phyloP scores from a whole-genome alignment of 2,888 invertebrate species.

The Patella depressa region DNA sequence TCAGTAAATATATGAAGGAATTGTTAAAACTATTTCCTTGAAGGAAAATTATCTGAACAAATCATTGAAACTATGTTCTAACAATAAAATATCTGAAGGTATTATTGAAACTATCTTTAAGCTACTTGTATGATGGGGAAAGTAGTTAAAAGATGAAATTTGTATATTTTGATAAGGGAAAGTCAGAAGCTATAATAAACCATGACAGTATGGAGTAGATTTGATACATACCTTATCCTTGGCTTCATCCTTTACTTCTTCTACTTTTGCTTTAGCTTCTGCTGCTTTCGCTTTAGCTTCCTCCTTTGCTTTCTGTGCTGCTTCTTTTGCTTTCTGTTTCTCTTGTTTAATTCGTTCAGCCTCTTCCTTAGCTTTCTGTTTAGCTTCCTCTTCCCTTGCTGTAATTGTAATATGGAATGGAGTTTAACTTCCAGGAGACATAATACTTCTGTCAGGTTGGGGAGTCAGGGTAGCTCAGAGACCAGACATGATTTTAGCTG shows the following conservation, averaged over 20 bases:
- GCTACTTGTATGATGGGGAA: too few relatives aligned
- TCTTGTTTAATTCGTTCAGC: conserved; percentile 17
- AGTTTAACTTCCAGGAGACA: background rate
- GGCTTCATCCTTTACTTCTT: conserved; percentile 18
- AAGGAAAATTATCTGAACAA: too few relatives aligned
- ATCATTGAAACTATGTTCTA: too few relatives aligned
- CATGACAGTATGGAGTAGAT: background rate
- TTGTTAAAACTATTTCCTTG: too few relatives aligned
- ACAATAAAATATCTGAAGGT: too few relatives aligned
- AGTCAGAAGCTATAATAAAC: background rate
- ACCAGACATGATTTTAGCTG: too few relatives aligned
- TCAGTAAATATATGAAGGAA: too few relatives aligned
- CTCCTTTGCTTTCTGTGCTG: conserved; percentile 21
- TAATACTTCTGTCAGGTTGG: background rate
- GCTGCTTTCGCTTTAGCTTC: background rate
- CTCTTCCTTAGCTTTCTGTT: conserved; percentile 19
- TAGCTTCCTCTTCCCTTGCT: background rate
- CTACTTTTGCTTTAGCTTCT: conserved; percentile 17
- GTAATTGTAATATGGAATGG: background rate
- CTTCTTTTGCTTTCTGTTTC: conserved; percentile 25
- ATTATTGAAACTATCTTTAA: too few relatives aligned
- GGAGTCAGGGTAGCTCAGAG: background rate
- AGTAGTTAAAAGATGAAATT: too few relatives aligned
- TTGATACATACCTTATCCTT: background rate
- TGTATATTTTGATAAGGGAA: too few relatives aligned